Evolutionary conservation across 2,888 invertebrate species (phyloP), one percentile per base, ranked within the genome.

Genomic region (Napeogenes inachia): DNA sequence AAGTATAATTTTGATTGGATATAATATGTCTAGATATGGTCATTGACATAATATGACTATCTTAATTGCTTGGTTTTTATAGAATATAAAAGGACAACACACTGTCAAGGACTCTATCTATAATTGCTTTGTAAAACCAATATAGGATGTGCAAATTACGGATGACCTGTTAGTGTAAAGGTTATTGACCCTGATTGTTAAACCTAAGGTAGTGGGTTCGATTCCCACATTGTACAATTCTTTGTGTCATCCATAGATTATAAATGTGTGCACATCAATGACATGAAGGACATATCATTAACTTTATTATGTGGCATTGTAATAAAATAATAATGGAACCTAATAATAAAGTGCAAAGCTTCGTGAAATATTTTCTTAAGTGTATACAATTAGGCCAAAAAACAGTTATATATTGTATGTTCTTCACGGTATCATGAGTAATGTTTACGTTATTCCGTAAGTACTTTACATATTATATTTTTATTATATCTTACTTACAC

Each of bases 31-130:
- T 30, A 50, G 30, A 21, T 50, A 30, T 50, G 50, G 50, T 50
- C 50, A 50, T 30, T 30, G 50, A 50, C 50, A 50, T 50, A 30
- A 50, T 50, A 50, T 50, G 50, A 50, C 47, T 50, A 50, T 30
- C 30, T 50, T 50, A 50, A 50, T 50, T 30, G 50, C 50, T 50
- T 21, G 47, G 47, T 47, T 50, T 50, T 50, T 50, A 50, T 50
- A 50, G 30, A 8, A 50, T 50, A 50, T 50, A 30, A 30, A 50
- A 50, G 30, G 21, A 47, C n/a, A 47, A 50, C 21, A 50, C 30
- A 30, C 50, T 50, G 50, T 30, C 50, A 50, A 50, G 50, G 50
- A 50, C 30, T 10, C 6, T 4, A 30, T 50, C 21, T 50, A 30
- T 50, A 50, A 50, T 50, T 50, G 47, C 30, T 50, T 30, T 50